These are phyloP conservation scores for Ceratitis capitata DNA, from an alignment of 1,140 invertebrate genomes.

Conservation along the genomic window DNA sequence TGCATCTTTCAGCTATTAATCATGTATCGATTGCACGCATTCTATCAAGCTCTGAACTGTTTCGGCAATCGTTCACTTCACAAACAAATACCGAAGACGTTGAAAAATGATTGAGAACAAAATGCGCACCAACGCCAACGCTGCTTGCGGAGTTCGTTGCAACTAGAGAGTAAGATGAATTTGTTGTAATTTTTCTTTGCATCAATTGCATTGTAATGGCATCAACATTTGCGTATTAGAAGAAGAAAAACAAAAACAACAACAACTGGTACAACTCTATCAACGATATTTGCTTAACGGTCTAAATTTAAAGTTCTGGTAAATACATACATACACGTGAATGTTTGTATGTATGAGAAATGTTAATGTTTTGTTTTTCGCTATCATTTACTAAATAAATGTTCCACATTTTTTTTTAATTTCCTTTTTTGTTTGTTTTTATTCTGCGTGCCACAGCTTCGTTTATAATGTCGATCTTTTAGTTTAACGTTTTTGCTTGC, in stretches of 20 bases:
- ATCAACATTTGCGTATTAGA: neutral
- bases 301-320: neutral
- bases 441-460: neutral
- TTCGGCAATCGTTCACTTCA: neutral
- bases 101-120: too few relatives aligned
- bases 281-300: neutral
- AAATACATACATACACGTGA: too few relatives aligned
- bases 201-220: neutral
- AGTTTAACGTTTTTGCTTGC: neutral
- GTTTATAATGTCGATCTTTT: neutral
- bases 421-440: neutral
- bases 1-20: neutral
- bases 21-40: conserved; percentile 18
- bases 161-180: neutral
- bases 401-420: neutral
- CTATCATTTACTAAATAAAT: neutral
- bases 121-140: too few relatives aligned
- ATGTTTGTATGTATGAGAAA: neutral
- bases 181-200: neutral
- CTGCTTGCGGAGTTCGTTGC: too few relatives aligned
- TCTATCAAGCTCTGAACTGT: neutral
- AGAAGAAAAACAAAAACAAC: neutral
- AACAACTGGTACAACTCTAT: neutral
- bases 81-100: neutral
- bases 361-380: neutral